Evolutionary conservation across 2,797 vertebrate species (phyloP), one percentile per base, ranked within the genome.

Genomic region (Gastrophryne carolinensis): DNA sequence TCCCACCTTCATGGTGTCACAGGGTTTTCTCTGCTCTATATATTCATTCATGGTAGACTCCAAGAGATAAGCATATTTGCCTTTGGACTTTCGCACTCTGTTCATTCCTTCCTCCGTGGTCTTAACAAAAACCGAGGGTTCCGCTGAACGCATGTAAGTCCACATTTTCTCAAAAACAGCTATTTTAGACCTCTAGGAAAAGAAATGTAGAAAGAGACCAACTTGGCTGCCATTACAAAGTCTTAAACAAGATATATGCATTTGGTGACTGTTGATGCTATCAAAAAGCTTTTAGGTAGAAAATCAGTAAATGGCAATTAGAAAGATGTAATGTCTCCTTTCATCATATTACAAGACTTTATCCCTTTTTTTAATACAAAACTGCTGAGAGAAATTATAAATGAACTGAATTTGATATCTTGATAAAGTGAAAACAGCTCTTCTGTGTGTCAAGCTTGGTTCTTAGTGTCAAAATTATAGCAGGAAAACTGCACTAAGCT

Each of bases 91-190:
- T 79, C 97, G 91, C 84, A 99, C 98, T 72, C 96, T 90, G 82
- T 96, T 95, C 82, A 99, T 97, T 1, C 98, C 98, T 84, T 99
- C 98, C 80, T 98, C 96, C 0, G 97, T 99, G 3, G 97, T 99
- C 89, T 96, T 95, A 82, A 99, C 97, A 80, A 99, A 99, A 89
- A 99, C 97, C 0, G 96, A 98, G 12, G 98, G 97, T 79, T 99
- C 97, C 0, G 98, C 97, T 2, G 96, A 95, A 85, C 98, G 99
- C 98, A 99, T 99, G 86, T 99, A 99, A 0, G 98, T 98, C 98
- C 98, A 99, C 97, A 99, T 99, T 91, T 99, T 99, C 90, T 99
- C 98, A 87, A 98, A 99, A 79, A 99, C 98, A 0, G 98, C 97
- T n/a, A 99, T 99, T 90, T 99, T 99, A 35, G 98, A 99, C 84